These are phyloP conservation scores for Temnothorax rugatulus DNA, from an alignment of 2,888 invertebrate species.

Conservation along the genomic window DNA sequence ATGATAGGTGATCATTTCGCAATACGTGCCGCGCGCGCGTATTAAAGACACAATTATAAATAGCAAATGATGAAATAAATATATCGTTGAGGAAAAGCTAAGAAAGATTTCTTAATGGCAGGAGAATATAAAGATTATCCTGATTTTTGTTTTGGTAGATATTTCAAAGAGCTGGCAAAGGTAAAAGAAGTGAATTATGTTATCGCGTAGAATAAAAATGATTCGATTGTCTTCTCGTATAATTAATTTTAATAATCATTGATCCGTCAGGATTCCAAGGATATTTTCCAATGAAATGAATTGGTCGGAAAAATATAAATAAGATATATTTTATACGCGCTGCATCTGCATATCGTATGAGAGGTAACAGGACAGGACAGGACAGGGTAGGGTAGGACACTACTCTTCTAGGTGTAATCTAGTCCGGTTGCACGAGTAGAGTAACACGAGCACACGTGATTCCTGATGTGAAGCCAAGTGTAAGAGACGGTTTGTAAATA, in stretches of 20 bases:
- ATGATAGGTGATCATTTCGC: not conserved
- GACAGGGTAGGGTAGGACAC: not conserved
- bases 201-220: no score
- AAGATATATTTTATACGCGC: not conserved
- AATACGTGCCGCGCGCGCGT: not conserved
- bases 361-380: no score
- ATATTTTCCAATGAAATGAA: not conserved
- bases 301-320: not conserved
- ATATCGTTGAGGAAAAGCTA: not conserved
- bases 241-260: no score
- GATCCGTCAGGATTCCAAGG: no score
- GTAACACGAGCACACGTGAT: not conserved
- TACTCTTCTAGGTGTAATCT: not conserved
- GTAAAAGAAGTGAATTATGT: not conserved
- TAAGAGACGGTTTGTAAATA: conserved; percentile 18
- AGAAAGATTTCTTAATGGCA: not conserved
- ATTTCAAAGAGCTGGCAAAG: not conserved
- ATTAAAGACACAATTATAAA: not conserved
- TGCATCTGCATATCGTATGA: no score
- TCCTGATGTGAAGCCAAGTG: not conserved
- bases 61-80: not conserved
- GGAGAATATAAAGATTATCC: not conserved
- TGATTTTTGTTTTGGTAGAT: not conserved
- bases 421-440: not conserved
- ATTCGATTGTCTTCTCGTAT: no score